These are phyloP conservation scores for Mus minutoides DNA, from an alignment of 2,797 vertebrate species.

Conservation along the genomic window DNA sequence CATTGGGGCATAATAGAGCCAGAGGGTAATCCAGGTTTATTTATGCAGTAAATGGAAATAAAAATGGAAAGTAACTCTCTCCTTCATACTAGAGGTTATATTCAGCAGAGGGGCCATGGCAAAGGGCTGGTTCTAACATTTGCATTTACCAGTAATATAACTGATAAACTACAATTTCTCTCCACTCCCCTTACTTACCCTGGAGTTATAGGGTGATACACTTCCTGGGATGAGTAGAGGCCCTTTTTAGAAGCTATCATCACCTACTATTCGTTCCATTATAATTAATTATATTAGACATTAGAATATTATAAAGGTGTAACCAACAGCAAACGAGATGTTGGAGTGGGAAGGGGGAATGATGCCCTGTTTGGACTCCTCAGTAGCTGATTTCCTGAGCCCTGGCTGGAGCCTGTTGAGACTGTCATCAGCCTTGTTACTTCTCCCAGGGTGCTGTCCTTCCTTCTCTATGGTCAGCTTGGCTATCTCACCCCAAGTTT, in stretches of 20 bases:
- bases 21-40: background rate
- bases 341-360: too few species aligned
- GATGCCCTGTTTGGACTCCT: background rate
- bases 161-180: background rate
- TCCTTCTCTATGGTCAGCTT: background rate
- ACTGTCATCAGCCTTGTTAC: background rate
- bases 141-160: background rate
- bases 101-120: rapidly evolving
- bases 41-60: background rate
- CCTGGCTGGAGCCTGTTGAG: background rate
- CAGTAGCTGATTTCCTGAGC: background rate
- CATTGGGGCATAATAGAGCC: background rate
- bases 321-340: background rate
- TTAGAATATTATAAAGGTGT: background rate
- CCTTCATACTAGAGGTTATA: background rate
- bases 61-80: background rate
- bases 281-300: background rate
- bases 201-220: background rate
- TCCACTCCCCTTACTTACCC: background rate
- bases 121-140: background rate
- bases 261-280: background rate
- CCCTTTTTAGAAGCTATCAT: background rate
- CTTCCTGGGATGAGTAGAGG: background rate
- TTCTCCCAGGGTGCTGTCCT: too few species aligned
- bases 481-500: background rate